Evolutionary conservation across 1,140 invertebrate genomes (phyloP).

Genomic region (Drosophila takahashii): DNA sequence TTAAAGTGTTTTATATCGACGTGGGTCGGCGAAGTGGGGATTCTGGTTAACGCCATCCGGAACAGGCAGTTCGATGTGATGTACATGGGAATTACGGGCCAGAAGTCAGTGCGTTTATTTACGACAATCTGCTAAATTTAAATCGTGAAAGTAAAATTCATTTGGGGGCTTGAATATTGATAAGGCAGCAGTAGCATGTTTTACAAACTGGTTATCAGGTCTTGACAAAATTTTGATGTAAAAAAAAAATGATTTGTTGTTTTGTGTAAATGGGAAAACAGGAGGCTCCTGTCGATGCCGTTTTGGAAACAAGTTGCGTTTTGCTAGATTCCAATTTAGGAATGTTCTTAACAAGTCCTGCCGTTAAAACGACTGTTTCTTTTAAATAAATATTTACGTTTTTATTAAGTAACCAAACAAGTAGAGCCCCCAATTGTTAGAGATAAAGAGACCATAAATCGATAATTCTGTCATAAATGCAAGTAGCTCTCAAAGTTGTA

Average conservation of each 20-base stretch:
- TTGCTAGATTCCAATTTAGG: not conserved
- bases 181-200: not conserved
- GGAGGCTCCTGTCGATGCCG: not conserved
- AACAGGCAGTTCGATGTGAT: constrained; percentile 14
- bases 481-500: constrained; percentile 1
- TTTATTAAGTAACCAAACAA: not conserved
- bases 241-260: constrained; percentile 6
- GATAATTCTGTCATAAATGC: constrained; percentile 1
- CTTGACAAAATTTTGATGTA: constrained; percentile 1
- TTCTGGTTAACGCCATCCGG: constrained; percentile 27
- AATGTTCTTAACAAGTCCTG: not conserved
- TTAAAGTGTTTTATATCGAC: constrained; percentile 11
- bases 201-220: constrained; percentile 22
- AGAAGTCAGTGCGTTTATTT: constrained; percentile 6
- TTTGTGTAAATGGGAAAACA: constrained; percentile 5
- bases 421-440: not conserved
- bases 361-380: not conserved
- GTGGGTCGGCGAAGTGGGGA: not conserved
- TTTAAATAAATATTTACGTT: not conserved
- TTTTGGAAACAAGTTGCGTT: not conserved
- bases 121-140: constrained; percentile 19
- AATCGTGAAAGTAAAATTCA: constrained; percentile 7
- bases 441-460: constrained; percentile 1
- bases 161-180: constrained; percentile 3
- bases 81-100: constrained; percentile 21